A percentile compares a stretch with the other conserved stretches of the same genome.
Conservation (phyloP, 2,888 invertebrate species). For the Falcaria lacertinaria region DNA sequence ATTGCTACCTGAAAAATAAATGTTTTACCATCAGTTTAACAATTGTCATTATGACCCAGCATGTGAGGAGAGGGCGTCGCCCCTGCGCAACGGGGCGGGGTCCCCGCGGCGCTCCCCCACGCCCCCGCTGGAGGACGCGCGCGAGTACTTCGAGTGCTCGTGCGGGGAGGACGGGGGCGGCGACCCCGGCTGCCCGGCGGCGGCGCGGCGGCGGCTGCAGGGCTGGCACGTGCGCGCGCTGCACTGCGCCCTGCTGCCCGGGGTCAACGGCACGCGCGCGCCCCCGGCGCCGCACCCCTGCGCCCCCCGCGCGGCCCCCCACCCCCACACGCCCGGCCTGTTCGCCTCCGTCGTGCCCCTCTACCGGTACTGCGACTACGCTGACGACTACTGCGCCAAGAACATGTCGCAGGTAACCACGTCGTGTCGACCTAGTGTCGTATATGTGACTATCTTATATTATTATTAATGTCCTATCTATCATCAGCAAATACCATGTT, state of each 20-base stretch:
- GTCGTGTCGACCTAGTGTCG: too few relatives aligned
- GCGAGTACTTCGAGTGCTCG: constrained; percentile 46
- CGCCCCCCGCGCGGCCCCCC: constrained; percentile 54
- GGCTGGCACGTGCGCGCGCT: constrained; percentile 75
- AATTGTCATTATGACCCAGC: too few relatives aligned
- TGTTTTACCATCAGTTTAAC: too few relatives aligned
- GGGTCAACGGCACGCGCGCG: constrained; percentile 81
- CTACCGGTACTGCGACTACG: constrained; percentile 72
- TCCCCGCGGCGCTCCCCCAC: constrained; percentile 15
- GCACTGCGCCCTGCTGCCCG: constrained; percentile 76
- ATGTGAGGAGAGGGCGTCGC: constrained; percentile 45
- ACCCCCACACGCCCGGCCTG: constrained; percentile 46
- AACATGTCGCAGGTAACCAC: constrained; percentile 59
- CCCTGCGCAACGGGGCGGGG: constrained; percentile 56
- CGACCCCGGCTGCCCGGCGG: constrained; percentile 55
- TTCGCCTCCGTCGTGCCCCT: constrained; percentile 66
- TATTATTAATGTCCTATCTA: too few relatives aligned
- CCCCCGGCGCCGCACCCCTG: constrained; percentile 54
- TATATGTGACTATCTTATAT: too few relatives aligned
- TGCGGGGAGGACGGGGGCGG: constrained; percentile 46
- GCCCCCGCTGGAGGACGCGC: constrained; percentile 52
- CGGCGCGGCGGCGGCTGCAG: constrained; percentile 49
- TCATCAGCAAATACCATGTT: too few relatives aligned
- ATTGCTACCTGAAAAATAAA: too few relatives aligned
- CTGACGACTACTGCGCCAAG: constrained; percentile 68